A percentile compares a stretch with the other conserved stretches of the same genome.
Evolutionary conservation across 2,113 vertebrate genomes (phyloP).

Genomic region (Acanthisitta chloris): DNA sequence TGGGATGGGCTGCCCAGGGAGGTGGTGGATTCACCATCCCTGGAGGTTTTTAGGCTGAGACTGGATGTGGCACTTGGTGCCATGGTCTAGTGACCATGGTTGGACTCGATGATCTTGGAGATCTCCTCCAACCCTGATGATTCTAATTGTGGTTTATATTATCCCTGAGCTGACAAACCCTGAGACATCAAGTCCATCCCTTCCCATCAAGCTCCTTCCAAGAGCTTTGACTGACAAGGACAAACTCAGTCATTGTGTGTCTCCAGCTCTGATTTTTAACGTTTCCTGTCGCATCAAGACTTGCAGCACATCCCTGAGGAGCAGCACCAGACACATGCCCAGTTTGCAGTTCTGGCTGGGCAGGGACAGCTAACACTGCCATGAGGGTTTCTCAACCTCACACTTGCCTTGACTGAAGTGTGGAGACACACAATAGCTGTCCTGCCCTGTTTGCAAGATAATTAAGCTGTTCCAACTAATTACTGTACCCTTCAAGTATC

Average conservation of each 20-base stretch:
- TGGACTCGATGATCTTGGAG: too few species aligned
- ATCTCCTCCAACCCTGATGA: too few species aligned
- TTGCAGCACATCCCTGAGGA: not conserved
- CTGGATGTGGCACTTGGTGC: too few species aligned
- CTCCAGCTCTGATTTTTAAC: not conserved
- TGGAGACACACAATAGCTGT: not conserved
- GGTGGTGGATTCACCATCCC: too few species aligned
- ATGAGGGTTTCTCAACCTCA: not conserved
- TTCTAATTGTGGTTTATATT: rapidly evolving
- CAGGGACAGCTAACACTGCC: not conserved
- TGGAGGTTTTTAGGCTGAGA: too few species aligned
- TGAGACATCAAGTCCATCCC: not conserved
- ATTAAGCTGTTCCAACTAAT: constrained; percentile 27
- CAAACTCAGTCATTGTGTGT: not conserved
- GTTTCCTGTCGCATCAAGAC: not conserved
- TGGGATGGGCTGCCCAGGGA: too few species aligned
- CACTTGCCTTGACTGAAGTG: not conserved
- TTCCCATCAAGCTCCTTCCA: not conserved
- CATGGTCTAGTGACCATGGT: too few species aligned
- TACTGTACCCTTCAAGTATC: not conserved
- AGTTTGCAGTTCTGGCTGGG: not conserved
- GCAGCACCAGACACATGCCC: not conserved
- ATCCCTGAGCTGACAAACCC: not conserved
- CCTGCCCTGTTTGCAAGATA: not conserved
- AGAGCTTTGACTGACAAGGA: not conserved